Base-by-base conservation (phyloP, 2,888 invertebrate species). In the Eupithecia insigniata region DNA sequence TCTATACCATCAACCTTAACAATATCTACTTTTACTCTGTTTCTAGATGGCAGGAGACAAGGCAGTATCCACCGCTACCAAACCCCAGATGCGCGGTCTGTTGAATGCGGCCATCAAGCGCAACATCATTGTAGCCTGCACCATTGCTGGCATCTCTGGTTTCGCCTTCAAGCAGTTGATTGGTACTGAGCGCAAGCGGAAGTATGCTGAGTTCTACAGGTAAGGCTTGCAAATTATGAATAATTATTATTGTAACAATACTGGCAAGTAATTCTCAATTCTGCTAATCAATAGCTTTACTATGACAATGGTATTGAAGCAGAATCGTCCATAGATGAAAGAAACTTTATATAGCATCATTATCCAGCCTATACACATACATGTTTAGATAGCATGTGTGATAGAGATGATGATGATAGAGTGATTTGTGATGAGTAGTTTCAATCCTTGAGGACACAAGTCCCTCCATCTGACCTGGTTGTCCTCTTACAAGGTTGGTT, bases 151-250 rank as follows among this genome's bases (percentile, higher is more conserved):
- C 2, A 67, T 91, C 12, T 84, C 92, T 0, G 96, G 95, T 0
- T 67, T 95, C 0, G 92, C 92, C 2, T 95, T 94, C 85, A 95
- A 97, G 82, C 12, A 95, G 8, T 4, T 95, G 0, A 85, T 96
- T 0, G 95, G 94, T 71, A 95, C 96, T 69, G 93, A 93, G 0
- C 95, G 96, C 80, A 97, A 97, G 88, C 88, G 91, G 79, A 94
- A 90, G 78, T 97, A 98, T 81, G 97, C 97, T 51, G 96, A 97
- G 72, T 98, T 97, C 89, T 98, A 97, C 95, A 97, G 96, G 98
- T 98, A 91, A 62, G 12, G 8, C 30, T 61, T 22, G n/a, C 16
- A 14, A 4, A 8, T 60, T 0, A 60, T 2, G n/a, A 28, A 16
- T 30, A 16, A 30, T 30, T 55, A 12, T 5, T 12, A 8, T 8